Evolutionary conservation across 2,113 vertebrate species (phyloP).

Genomic region (Stegastes partitus): DNA sequence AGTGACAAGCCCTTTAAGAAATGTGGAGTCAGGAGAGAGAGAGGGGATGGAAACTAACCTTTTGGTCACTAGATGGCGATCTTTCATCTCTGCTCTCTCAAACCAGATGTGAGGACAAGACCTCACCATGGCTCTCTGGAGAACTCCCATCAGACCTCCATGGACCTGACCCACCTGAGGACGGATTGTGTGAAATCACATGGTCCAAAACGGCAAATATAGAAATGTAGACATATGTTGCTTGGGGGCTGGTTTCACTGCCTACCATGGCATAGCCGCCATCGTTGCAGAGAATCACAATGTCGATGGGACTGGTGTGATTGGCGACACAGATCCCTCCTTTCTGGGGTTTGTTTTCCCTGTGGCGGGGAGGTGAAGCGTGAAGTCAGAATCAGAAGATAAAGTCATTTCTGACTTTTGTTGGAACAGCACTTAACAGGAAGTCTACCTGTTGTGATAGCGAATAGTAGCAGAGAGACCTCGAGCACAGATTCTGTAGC

Average conservation of each 20-base stretch:
- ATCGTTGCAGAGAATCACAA: conserved; percentile 95
- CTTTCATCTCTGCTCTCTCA: conserved; percentile 96
- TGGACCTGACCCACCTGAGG: conserved; percentile 95
- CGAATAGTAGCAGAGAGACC: conserved; percentile 93
- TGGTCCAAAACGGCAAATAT: too few relatives aligned
- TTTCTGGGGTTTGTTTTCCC: conserved; percentile 93
- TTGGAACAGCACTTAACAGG: neutral
- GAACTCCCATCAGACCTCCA: conserved; percentile 93
- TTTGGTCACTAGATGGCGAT: conserved; percentile 96
- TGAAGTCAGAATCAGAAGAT: neutral
- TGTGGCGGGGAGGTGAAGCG: conserved; percentile 61
- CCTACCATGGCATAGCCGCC: conserved; percentile 96
- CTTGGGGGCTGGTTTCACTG: neutral
- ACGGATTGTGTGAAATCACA: neutral
- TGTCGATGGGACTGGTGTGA: conserved; percentile 95
- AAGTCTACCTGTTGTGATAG: conserved; percentile 92
- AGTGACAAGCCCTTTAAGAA: conserved; percentile 5
- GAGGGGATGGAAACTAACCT: conserved; percentile 84
- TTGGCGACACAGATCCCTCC: conserved; percentile 99
- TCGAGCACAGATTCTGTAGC: conserved; percentile 94
- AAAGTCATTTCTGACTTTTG: neutral
- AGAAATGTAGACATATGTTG: neutral
- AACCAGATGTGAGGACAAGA: conserved; percentile 98
- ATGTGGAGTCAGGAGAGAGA: neutral
- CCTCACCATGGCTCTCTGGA: conserved; percentile 95